Evolutionary conservation across 1,140 invertebrate species (phyloP).

Genomic region (Bombyx mandarina): DNA sequence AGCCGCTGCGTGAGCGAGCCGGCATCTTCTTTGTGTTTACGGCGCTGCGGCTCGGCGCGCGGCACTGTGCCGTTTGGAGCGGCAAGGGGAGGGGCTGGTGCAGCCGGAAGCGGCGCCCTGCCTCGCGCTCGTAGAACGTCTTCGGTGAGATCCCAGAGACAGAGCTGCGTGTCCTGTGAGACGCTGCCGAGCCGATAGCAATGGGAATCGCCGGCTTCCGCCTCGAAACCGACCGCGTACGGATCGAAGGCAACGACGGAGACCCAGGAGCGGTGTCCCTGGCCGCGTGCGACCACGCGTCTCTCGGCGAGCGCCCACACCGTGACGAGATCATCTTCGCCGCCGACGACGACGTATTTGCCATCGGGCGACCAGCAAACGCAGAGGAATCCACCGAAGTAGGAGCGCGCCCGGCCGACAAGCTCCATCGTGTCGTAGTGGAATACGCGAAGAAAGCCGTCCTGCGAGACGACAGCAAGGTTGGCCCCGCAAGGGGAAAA

Average conservation of each 20-base stretch:
- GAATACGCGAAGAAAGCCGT: slow-evolving; percentile 97
- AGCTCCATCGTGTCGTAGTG: slow-evolving; percentile 98
- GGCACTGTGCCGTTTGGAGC: slow-evolving; percentile 23
- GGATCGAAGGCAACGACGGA: slow-evolving; percentile 97
- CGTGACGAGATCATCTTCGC: slow-evolving; percentile 98
- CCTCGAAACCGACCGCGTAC: slow-evolving; percentile 75
- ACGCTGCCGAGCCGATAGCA: slow-evolving; percentile 96
- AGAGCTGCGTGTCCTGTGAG: slow-evolving; percentile 97
- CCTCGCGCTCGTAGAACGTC: slow-evolving; percentile 86
- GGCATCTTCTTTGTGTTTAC: too few species aligned
- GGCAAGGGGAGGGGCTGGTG: slow-evolving; percentile 27
- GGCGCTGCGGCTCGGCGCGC: slow-evolving; percentile 21
- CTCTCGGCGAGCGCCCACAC: slow-evolving; percentile 97
- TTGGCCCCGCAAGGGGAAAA: slow-evolving; percentile 96
- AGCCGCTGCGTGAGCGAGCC: slow-evolving; percentile 76
- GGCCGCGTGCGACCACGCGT: slow-evolving; percentile 94
- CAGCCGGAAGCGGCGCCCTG: slow-evolving; percentile 50
- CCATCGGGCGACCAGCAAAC: slow-evolving; percentile 99
- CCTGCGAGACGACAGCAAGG: slow-evolving; percentile 94
- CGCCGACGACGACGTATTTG: slow-evolving; percentile 95
- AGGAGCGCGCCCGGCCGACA: slow-evolving; percentile 90
- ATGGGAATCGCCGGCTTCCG: slow-evolving; percentile 68
- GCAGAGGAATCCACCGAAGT: slow-evolving; percentile 96
- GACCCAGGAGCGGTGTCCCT: slow-evolving; percentile 97
- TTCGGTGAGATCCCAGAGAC: slow-evolving; percentile 98